phyloP scores from a whole-genome alignment of 2,113 vertebrate species.

The Loxodonta africana region DNA sequence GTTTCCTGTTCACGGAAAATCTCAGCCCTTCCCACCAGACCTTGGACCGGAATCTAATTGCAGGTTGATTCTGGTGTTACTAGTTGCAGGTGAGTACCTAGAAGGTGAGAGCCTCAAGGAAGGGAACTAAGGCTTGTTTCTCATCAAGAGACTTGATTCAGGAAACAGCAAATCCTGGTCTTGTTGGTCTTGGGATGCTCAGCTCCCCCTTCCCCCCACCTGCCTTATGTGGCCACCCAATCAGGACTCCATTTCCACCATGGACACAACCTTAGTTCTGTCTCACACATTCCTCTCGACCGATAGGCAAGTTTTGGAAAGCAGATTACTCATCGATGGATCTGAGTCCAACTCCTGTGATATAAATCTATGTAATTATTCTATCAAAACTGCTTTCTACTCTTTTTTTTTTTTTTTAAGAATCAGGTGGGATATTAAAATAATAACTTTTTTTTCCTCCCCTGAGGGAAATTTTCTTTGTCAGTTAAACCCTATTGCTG shows the following conservation, averaged over 20 bases:
- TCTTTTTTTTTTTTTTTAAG: neutral
- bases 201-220: neutral
- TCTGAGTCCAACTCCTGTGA: slow-evolving; percentile 81
- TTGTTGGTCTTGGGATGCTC: neutral
- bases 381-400: slow-evolving; percentile 85
- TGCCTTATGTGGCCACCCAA: fast-evolving
- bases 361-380: slow-evolving; percentile 78
- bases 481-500: slow-evolving; percentile 72
- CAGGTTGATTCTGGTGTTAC: neutral
- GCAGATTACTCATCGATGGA: slow-evolving; percentile 78
- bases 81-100: fast-evolving
- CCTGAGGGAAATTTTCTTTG: slow-evolving; percentile 80
- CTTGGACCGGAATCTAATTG: fast-evolving
- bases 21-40: fast-evolving
- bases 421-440: slow-evolving; percentile 81
- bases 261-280: slow-evolving; percentile 58
- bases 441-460: slow-evolving; percentile 76
- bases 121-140: neutral
- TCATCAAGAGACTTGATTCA: neutral
- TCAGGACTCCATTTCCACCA: fast-evolving
- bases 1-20: fast-evolving
- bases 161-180: too few species aligned
- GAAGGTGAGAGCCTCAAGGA: fast-evolving
- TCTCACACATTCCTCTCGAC: slow-evolving; percentile 46
- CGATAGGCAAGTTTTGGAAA: slow-evolving; percentile 69